Conservation (phyloP, 1,140 invertebrate genomes). For the Neodiprion lecontei region DNA sequence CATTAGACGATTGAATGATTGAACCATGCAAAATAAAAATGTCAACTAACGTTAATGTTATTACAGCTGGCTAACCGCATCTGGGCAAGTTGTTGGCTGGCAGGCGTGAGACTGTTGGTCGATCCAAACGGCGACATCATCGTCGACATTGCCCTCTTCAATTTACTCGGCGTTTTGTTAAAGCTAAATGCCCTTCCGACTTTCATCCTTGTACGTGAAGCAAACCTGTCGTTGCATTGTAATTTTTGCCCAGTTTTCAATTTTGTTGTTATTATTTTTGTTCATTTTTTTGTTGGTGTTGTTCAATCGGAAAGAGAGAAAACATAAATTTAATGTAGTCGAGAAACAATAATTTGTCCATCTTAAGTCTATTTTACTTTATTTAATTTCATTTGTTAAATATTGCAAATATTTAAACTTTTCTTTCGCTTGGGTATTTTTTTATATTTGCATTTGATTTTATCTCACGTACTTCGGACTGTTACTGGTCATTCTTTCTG, state of each 20-base stretch:
- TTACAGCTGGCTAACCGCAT: slow-evolving; percentile 84
- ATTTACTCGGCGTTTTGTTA: slow-evolving; percentile 91
- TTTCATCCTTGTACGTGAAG: slow-evolving; percentile 83
- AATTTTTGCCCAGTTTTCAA: background rate
- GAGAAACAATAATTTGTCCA: background rate
- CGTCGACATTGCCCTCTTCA: slow-evolving; percentile 93
- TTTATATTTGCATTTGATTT: background rate
- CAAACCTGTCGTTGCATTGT: slow-evolving; percentile 66
- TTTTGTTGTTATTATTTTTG: too few relatives aligned
- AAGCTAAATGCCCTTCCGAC: slow-evolving; percentile 93
- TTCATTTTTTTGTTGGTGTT: too few relatives aligned
- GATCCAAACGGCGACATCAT: slow-evolving; percentile 91
- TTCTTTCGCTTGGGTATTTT: background rate
- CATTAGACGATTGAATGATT: too few relatives aligned
- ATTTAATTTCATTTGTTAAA: too few relatives aligned
- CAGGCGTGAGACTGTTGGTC: slow-evolving; percentile 77
- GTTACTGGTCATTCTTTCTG: too few relatives aligned
- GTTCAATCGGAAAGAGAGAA: background rate
- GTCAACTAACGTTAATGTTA: slow-evolving; percentile 79
- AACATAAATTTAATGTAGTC: background rate
- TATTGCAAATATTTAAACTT: background rate
- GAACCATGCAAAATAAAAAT: background rate
- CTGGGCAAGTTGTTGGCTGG: slow-evolving; percentile 74
- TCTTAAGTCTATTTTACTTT: too few relatives aligned
- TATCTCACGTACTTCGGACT: background rate